Percentiles rank a stretch among this genome's conserved stretches.
These are phyloP conservation scores for Equus quagga DNA, from an alignment of 2,113 vertebrate genomes.

Conservation along the genomic window DNA sequence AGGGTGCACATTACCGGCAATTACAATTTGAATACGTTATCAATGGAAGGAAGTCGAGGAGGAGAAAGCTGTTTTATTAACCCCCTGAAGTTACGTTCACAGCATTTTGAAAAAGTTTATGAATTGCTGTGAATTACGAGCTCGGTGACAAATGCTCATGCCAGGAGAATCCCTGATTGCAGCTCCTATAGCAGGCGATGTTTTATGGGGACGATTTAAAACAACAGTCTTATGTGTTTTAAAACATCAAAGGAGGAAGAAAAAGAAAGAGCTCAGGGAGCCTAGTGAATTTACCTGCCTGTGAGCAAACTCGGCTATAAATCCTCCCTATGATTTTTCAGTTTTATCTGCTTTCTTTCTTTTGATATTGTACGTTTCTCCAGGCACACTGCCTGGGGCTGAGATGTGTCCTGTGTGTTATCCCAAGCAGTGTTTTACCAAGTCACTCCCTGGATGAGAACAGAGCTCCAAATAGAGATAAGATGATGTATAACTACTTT, in stretches of 20 bases:
- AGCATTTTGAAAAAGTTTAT: conserved; percentile 82
- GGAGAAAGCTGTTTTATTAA: conserved; percentile 86
- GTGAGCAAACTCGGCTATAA: conserved; percentile 70
- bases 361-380: conserved; percentile 56
- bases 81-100: conserved; percentile 82
- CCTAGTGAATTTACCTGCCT: conserved; percentile 62
- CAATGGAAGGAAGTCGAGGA: conserved; percentile 75
- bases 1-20: conserved; percentile 81
- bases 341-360: conserved; percentile 70
- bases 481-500: neutral
- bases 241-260: conserved; percentile 75
- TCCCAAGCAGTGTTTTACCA: neutral
- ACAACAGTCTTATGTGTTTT: conserved; percentile 72
- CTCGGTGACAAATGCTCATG: conserved; percentile 66
- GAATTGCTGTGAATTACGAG: conserved; percentile 82
- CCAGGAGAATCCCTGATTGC: conserved; percentile 78
- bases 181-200: conserved; percentile 65
- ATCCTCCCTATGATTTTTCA: conserved; percentile 66
- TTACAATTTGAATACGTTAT: conserved; percentile 87
- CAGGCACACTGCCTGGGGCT: conserved; percentile 20
- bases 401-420: neutral
- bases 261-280: conserved; percentile 59
- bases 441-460: conserved; percentile 26
- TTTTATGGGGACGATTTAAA: conserved; percentile 79
- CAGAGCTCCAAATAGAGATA: conserved; percentile 22